Base-by-base conservation (phyloP, 2,888 invertebrate genomes). In the Lepidocyrtinus sp. region DNA sequence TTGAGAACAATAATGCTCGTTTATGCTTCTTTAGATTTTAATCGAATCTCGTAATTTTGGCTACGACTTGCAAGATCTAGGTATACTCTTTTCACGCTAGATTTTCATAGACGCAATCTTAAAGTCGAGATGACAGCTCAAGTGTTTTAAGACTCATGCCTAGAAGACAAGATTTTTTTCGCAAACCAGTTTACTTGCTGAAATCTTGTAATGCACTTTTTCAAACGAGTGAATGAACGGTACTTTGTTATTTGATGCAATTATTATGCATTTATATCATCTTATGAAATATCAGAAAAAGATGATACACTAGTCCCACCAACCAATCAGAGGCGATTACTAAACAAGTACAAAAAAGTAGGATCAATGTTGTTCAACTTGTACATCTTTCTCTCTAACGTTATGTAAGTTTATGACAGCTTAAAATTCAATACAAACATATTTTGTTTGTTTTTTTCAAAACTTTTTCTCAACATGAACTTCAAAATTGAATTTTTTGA, bases 101-200 rank as follows among this genome's bases (percentile, higher is more conserved):
- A 15, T 50, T 12, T 50, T 50, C 50, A 1, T 50, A 50, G 15
- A 50, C 50, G 15, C 2, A 1, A 50, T n/a, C 17, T 17, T 50
- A 50, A 50, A 50, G 50, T 50, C 17, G n/a, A 50, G 17, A 17
- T 50, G 50, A 50, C 59, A 70, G 26, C 17, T 55, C 24, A n/a
- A 24, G 9, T 45, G 26, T n/a, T 26, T n/a, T 17, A 27, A n/a
- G 19, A 9, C 19, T 21, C 12, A 19, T 45, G 26, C 5, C 26
- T 68, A 24, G 22, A 46, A 17, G 24, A 59, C 55, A 59, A n/a
- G n/a, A 27, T 19, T 21, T 19, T 59, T 55, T 59, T 12, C 36
- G 36, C 2, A 69, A 61, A 70, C 70, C 59, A 70, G 70, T 70
- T 70, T 70, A 61, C 26, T 36, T 59, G 50, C 15, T 50, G 50